These are phyloP conservation scores for Sebastes baramenuke DNA, from an alignment of 2,797 vertebrate species.

Conservation along the genomic window DNA sequence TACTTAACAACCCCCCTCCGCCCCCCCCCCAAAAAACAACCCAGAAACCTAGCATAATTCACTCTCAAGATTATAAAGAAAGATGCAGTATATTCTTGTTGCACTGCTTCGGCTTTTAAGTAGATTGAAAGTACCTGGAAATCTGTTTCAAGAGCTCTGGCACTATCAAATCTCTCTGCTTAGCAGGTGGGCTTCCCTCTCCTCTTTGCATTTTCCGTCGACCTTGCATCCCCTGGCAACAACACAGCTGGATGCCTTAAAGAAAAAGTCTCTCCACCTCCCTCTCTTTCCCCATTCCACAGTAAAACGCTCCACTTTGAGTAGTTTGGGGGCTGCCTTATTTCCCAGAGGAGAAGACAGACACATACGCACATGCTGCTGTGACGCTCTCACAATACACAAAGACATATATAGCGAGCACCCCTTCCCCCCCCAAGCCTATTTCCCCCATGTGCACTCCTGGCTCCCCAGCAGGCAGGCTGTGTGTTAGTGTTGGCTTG, in stretches of 20 bases:
- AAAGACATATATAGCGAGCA: neutral
- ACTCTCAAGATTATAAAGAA: neutral
- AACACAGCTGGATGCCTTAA: conserved; percentile 46
- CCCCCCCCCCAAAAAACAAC: neutral
- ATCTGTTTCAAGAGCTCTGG: conserved; percentile 20
- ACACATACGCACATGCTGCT: neutral
- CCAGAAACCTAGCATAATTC: neutral
- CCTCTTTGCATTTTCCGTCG: conserved; percentile 30
- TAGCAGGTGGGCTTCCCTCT: conserved; percentile 44
- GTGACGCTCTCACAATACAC: conserved; percentile 2
- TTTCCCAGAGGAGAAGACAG: conserved; percentile 34
- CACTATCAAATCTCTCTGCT: conserved; percentile 20
- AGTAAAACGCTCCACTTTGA: conserved; percentile 34
- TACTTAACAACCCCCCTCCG: neutral
- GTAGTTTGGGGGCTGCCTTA: conserved; percentile 19
- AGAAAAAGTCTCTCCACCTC: neutral
- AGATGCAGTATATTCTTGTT: neutral
- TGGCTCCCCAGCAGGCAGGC: conserved; percentile 26
- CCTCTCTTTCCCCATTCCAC: neutral
- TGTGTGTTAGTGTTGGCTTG: conserved; percentile 25
- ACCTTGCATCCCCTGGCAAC: conserved; percentile 22
- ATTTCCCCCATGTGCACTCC: conserved; percentile 9
- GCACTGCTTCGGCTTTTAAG: conserved; percentile 9
- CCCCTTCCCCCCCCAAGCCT: neutral
- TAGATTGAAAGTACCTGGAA: conserved; percentile 23